These are phyloP conservation scores for Netelia melanura DNA, from an alignment of 2,888 invertebrate genomes.

Conservation along the genomic window DNA sequence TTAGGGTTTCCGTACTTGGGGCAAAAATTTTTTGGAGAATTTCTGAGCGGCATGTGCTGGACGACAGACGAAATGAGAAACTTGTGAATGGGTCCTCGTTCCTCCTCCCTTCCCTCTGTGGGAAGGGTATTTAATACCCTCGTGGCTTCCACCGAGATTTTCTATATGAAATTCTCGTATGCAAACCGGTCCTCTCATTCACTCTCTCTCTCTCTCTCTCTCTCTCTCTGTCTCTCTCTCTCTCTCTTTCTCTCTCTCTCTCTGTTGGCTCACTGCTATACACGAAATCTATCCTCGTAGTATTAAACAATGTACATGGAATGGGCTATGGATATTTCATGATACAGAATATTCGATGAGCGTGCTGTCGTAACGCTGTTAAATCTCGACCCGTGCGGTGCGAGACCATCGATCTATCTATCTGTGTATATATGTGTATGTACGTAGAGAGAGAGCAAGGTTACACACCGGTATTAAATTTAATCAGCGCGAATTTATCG, in stretches of 20 bases:
- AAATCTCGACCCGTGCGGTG: slow-evolving; percentile 22
- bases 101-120: neutral
- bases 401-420: neutral
- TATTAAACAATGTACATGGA: slow-evolving; percentile 13
- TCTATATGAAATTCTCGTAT: neutral
- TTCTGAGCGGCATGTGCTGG: neutral
- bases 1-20: no score
- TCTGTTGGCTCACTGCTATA: neutral
- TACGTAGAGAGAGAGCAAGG: slow-evolving; percentile 27
- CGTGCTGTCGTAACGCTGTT: slow-evolving; percentile 30
- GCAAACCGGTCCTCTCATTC: neutral
- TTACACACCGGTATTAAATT: slow-evolving; percentile 66
- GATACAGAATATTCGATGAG: slow-evolving; percentile 50
- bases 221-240: no score
- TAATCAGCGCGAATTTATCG: slow-evolving; percentile 72
- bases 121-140: neutral
- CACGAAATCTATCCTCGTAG: neutral
- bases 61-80: neutral
- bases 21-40: no score
- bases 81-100: neutral
- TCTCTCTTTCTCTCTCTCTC: no score
- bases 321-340: neutral
- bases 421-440: neutral
- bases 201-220: no score
- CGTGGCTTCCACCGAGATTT: neutral